phyloP scores from a whole-genome alignment of 92 coral and sea anemone genomes.

The Heliopora coerulea region DNA sequence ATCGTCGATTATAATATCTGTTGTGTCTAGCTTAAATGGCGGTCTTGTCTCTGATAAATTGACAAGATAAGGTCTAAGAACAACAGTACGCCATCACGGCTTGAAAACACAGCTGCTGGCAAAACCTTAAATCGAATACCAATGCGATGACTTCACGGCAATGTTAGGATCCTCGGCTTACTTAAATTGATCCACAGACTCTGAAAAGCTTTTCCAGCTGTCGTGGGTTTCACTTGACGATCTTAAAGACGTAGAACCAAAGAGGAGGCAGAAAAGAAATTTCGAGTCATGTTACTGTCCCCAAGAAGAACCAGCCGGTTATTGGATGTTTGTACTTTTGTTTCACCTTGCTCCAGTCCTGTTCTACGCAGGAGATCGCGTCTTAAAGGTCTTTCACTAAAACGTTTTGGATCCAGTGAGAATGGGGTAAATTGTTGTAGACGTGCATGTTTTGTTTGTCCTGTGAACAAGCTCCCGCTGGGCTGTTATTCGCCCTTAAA shows the following conservation, averaged over 20 bases:
- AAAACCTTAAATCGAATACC: background rate
- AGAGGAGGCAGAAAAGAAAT: background rate
- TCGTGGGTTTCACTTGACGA: background rate
- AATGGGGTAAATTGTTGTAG: conserved; percentile 22
- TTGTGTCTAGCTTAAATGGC: conserved; percentile 10
- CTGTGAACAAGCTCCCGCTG: too few relatives aligned
- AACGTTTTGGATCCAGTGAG: background rate
- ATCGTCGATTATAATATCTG: conserved; percentile 19
- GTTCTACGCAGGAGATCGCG: conserved; percentile 18
- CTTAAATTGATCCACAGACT: background rate
- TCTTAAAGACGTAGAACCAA: background rate
- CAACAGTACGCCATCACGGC: background rate
- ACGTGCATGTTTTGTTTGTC: too few relatives aligned
- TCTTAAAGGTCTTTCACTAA: conserved; percentile 1
- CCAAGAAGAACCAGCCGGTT: conserved; percentile 14
- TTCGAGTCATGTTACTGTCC: background rate
- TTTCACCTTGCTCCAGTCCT: conserved; percentile 22
- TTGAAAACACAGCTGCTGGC: conserved; percentile 17
- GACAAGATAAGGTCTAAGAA: conserved; percentile 1
- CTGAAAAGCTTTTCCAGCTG: too few relatives aligned
- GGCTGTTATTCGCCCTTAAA: too few relatives aligned
- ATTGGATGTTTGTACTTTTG: conserved; percentile 19
- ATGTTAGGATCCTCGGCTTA: background rate
- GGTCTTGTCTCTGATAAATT: background rate
- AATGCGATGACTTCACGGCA: background rate